phyloP scores from a whole-genome alignment of 2,113 vertebrate species.

The Pelmatolapia mariae region DNA sequence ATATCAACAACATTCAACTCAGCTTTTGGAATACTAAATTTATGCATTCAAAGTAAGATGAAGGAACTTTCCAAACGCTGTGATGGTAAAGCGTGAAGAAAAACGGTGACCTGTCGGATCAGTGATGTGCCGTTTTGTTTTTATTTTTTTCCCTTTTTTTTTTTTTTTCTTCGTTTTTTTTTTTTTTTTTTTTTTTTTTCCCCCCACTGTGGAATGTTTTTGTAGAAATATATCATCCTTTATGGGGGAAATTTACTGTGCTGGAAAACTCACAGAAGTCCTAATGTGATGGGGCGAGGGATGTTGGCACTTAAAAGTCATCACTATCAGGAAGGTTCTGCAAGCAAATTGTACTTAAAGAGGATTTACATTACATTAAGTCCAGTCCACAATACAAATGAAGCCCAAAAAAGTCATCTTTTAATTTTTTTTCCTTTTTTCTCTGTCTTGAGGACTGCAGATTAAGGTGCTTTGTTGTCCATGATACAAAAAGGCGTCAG shows the following conservation, averaged over 20 bases:
- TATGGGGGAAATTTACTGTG: conserved; percentile 9
- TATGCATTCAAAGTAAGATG: conserved; percentile 48
- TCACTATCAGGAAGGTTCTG: conserved; percentile 20
- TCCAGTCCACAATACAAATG: conserved; percentile 19
- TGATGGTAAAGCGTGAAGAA: conserved; percentile 22
- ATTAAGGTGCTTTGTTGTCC: conserved; percentile 57
- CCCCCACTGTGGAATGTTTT: conserved; percentile 42
- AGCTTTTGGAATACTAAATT: conserved; percentile 46
- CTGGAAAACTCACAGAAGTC: conserved; percentile 21
- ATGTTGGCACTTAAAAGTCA: conserved; percentile 50
- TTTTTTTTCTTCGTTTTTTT: neutral
- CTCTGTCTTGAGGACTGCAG: neutral
- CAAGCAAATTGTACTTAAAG: conserved; percentile 22
- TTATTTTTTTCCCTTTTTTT: neutral
- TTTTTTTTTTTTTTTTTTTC: neutral
- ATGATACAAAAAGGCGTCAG: conserved; percentile 51
- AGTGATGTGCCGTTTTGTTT: conserved; percentile 9
- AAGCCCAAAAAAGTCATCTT: conserved; percentile 6
- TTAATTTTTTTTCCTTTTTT: neutral
- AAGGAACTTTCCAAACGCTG: conserved; percentile 14
- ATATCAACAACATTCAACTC: conserved; percentile 59
- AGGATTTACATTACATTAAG: conserved; percentile 15
- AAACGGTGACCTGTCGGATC: conserved; percentile 19
- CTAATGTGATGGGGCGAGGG: conserved; percentile 23
- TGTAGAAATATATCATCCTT: conserved; percentile 8